Base-by-base conservation (phyloP, 1,140 invertebrate genomes). In the Ooceraea biroi region DNA sequence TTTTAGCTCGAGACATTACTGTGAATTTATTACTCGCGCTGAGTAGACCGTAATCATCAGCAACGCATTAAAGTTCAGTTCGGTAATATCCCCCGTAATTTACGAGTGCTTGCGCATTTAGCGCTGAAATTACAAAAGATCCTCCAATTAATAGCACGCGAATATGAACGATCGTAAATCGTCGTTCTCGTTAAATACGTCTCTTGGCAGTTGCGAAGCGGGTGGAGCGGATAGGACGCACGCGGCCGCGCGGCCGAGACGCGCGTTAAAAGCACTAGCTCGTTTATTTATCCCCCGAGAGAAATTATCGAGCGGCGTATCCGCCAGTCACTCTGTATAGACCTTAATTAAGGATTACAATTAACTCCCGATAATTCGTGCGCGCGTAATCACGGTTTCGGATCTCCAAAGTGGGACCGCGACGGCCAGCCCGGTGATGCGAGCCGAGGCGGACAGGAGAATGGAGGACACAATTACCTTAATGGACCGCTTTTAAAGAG, bases 351-450 rank as follows among this genome's bases (percentile, higher is more conserved):
- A 91, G 88, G 2, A 88, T 86, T 82, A 88, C 90, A 91, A 91
- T 91, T 91, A 91, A 89, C 90, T 88, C 86, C 85, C 84, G 83
- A 91, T 91, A 89, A 91, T 91, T 91, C 85, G 88, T 87, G 83
- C 57, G 83, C 66, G 58, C 27, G 71, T 83, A 90, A 91, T 91
- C 90, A 80, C 58, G 50, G 55, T 83, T 82, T 82, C 58, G 74
- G 82, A 91, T 91, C 90, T 85, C 46, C 27, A 60, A n/a, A n/a
- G n/a, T n/a, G n/a, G n/a, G n/a, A n/a, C n/a, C n/a, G n/a, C n/a
- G n/a, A n/a, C n/a, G 76, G 55, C 55, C 50, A 41, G 50, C 36
- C 58, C 41, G 50, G 44, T 52, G 71, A 66, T 27, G 69, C 55
- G 48, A 58, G 65, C 58, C 36, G 60, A 69, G 74, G 48, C 68